Percentiles rank a stretch among this genome's conserved stretches.
Conservation (phyloP, 2,113 vertebrate species). For the Paradisaea rubra region DNA sequence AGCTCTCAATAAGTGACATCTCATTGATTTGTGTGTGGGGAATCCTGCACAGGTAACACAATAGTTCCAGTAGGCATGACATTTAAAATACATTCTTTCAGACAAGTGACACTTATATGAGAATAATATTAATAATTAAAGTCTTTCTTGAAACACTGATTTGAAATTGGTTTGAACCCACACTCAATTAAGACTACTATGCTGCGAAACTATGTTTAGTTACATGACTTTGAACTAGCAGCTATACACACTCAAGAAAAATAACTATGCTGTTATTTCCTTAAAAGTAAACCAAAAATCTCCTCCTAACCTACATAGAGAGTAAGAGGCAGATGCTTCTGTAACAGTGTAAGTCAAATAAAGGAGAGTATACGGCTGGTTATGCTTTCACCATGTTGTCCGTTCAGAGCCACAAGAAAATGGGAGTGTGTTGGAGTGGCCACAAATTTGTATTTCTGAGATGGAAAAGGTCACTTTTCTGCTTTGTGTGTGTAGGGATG, state of each 20-base stretch:
- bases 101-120: background rate
- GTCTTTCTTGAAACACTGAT: slow-evolving; percentile 4
- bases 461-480: background rate
- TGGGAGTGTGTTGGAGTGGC: background rate
- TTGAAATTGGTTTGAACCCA: slow-evolving; percentile 36
- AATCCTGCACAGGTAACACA: background rate
- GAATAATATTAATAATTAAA: slow-evolving; percentile 50
- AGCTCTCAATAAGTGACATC: background rate
- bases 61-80: background rate
- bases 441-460: background rate
- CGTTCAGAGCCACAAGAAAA: background rate
- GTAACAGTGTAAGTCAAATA: background rate
- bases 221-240: slow-evolving; percentile 12
- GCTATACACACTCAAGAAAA: slow-evolving; percentile 10
- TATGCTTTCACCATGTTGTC: background rate
- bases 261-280: slow-evolving; percentile 35
- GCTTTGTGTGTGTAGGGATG: background rate
- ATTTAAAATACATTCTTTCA: background rate
- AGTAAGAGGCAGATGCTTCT: slow-evolving; percentile 10
- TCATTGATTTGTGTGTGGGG: background rate
- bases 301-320: background rate
- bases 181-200: background rate
- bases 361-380: background rate
- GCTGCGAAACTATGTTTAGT: background rate
- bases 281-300: slow-evolving; percentile 16